phyloP scores from a whole-genome alignment of 2,113 vertebrate genomes.

The Sitta europaea region DNA sequence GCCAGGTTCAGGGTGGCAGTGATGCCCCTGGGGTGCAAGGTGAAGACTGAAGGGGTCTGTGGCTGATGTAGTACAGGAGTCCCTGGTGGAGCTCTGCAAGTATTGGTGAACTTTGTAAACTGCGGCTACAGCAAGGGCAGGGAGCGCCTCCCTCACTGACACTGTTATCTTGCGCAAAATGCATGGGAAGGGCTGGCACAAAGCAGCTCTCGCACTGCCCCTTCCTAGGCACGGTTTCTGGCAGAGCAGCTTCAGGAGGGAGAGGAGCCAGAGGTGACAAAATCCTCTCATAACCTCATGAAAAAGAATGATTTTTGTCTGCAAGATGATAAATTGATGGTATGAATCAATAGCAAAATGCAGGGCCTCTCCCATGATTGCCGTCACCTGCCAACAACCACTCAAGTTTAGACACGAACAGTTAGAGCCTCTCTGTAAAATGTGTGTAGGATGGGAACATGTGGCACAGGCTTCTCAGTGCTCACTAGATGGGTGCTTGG shows the following conservation, averaged over 20 bases:
- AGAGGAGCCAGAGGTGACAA: neutral
- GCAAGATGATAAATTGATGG: neutral
- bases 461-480: neutral
- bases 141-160: neutral
- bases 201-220: neutral
- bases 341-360: neutral
- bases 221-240: neutral
- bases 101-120: neutral
- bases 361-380: neutral
- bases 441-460: neutral
- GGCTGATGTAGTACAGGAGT: neutral
- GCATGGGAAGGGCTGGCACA: neutral
- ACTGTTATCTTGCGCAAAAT: neutral
- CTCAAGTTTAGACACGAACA: neutral
- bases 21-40: neutral
- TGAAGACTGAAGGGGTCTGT: neutral
- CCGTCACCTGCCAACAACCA: neutral
- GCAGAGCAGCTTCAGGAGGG: neutral
- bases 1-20: neutral
- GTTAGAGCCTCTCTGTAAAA: neutral
- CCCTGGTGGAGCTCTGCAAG: neutral
- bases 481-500: neutral
- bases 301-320: neutral
- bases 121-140: neutral
- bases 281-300: neutral